A percentile compares a stretch with the other conserved stretches of the same genome.
phyloP scores from a whole-genome alignment of 2,113 vertebrate species.

The Chauna torquata region DNA sequence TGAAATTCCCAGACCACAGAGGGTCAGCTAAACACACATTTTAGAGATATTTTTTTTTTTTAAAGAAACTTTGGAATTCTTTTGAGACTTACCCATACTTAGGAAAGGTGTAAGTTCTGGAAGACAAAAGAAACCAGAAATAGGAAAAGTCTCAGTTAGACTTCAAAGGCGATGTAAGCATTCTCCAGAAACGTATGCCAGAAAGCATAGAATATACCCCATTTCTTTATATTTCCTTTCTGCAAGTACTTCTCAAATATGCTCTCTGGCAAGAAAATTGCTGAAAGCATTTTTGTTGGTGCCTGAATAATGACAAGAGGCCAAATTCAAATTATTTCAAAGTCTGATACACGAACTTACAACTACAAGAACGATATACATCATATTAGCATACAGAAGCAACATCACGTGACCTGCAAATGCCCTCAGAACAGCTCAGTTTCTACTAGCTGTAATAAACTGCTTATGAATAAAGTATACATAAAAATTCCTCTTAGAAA shows the following conservation, averaged over 20 bases:
- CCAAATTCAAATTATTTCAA: constrained; percentile 29
- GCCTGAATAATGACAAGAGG: neutral
- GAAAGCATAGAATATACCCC: neutral
- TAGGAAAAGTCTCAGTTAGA: neutral
- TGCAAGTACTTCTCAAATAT: neutral
- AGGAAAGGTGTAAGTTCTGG: neutral
- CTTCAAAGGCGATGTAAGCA: neutral
- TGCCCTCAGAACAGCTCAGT: neutral
- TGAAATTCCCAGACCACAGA: constrained; percentile 1
- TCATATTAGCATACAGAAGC: neutral
- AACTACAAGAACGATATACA: neutral
- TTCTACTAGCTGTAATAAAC: constrained; percentile 16
- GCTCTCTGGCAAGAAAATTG: neutral
- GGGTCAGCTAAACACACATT: constrained; percentile 12
- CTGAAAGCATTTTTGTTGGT: neutral
- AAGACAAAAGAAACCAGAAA: constrained; percentile 24
- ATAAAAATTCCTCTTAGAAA: neutral
- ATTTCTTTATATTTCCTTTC: neutral
- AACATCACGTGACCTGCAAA: neutral
- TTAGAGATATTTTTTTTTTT: neutral
- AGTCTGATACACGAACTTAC: neutral
- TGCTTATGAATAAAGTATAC: neutral
- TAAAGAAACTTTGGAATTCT: neutral
- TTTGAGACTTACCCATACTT: neutral
- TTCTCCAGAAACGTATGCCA: neutral